A percentile compares a stretch with the other conserved stretches of the same genome.
Conservation (phyloP, 2,113 vertebrate genomes). For the Brachirus orientalis region DNA sequence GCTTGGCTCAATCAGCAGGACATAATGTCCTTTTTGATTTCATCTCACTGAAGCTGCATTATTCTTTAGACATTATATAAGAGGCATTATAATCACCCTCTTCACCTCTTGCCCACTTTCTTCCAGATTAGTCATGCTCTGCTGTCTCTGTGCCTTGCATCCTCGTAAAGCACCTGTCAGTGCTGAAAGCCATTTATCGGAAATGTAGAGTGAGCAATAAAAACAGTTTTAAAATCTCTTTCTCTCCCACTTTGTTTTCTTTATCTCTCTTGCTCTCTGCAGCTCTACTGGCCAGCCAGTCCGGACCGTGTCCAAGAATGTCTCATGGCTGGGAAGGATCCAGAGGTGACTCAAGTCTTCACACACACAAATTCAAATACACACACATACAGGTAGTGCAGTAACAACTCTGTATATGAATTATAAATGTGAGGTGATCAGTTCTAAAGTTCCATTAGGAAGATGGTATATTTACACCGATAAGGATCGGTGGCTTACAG, state of each 20-base stretch:
- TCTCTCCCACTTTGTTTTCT: conserved; percentile 11
- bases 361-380: conserved; percentile 9
- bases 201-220: conserved; percentile 26
- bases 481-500: conserved; percentile 19
- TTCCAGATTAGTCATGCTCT: conserved; percentile 44
- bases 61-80: conserved; percentile 8
- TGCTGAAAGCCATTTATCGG: conserved; percentile 22
- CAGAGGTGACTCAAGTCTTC: conserved; percentile 72
- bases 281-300: conserved; percentile 85
- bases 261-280: conserved; percentile 12
- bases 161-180: conserved; percentile 41
- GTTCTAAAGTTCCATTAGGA: conserved; percentile 1
- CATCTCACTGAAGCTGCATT: conserved; percentile 23
- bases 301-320: conserved; percentile 83
- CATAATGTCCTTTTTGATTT: conserved; percentile 37
- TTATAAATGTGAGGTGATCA: not conserved
- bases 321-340: conserved; percentile 85
- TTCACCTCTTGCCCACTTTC: conserved; percentile 12
- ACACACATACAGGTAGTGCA: conserved; percentile 2
- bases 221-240: conserved; percentile 2
- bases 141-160: conserved; percentile 11
- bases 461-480: conserved; percentile 2
- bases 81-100: conserved; percentile 2
- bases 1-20: conserved; percentile 29
- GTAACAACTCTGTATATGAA: not conserved